Percentiles rank a stretch among this genome's conserved stretches.
phyloP scores from a whole-genome alignment of 2,888 invertebrate genomes.

The Norana najaformis region DNA sequence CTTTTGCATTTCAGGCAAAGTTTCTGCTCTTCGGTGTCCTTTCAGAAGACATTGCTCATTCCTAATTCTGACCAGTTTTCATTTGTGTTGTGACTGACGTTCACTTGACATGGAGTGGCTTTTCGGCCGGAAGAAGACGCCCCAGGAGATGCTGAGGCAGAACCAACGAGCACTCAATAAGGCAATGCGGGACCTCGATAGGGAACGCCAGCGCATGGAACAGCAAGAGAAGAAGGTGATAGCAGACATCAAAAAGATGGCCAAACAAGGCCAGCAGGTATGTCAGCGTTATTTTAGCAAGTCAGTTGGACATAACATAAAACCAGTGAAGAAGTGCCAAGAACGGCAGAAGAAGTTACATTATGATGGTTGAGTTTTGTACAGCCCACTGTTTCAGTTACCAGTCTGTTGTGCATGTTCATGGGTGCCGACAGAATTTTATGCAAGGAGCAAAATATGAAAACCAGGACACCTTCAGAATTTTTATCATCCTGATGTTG shows the following conservation, averaged over 20 bases:
- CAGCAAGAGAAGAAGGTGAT: conserved; percentile 98
- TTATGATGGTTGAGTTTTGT: background rate
- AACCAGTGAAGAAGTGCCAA: background rate
- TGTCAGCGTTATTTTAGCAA: conserved; percentile 40
- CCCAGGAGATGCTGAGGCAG: conserved; percentile 96
- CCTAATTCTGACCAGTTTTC: background rate
- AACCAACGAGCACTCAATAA: conserved; percentile 96
- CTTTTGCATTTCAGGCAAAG: background rate
- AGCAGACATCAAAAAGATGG: conserved; percentile 95
- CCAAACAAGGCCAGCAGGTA: conserved; percentile 98
- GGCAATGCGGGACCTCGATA: conserved; percentile 95
- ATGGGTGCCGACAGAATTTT: background rate
- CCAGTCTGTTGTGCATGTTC: too few relatives aligned
- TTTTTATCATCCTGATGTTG: background rate
- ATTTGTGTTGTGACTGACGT: background rate
- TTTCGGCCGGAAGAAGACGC: conserved; percentile 92
- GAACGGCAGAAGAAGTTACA: background rate
- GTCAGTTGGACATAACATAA: background rate
- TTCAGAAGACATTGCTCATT: background rate
- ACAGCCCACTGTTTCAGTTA: background rate
- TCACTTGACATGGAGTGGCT: conserved; percentile 63
- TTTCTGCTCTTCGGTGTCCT: background rate
- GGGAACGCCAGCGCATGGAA: conserved; percentile 89
- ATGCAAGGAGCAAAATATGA: background rate
- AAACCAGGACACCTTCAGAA: background rate